Conservation (phyloP, 2,113 vertebrate genomes). For the Romanogobio albipinnatus region DNA sequence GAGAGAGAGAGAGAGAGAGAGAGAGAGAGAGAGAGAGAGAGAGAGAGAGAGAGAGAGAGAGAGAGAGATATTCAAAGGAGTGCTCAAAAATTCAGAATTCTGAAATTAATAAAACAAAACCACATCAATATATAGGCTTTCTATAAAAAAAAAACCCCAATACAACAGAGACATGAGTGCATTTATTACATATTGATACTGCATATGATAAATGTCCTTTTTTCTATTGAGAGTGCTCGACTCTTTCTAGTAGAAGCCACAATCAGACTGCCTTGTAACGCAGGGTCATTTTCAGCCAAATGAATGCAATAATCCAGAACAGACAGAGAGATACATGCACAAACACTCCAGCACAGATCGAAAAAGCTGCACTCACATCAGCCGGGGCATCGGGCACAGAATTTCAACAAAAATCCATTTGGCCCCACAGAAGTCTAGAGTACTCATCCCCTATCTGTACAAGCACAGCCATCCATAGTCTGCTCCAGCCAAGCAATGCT, state of each 20-base stretch:
- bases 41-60: slow-evolving; percentile 26
- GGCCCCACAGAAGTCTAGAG: slow-evolving; percentile 17
- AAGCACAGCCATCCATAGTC: slow-evolving; percentile 17
- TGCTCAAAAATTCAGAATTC: background rate
- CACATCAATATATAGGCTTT: background rate
- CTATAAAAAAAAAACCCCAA: background rate
- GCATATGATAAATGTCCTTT: background rate
- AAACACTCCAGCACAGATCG: background rate
- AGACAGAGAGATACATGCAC: background rate
- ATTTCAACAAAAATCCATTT: slow-evolving; percentile 44
- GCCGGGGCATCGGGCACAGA: background rate
- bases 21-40: slow-evolving; percentile 2
- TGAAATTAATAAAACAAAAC: background rate
- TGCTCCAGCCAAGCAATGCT: slow-evolving; percentile 5
- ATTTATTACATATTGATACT: background rate
- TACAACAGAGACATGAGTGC: background rate
- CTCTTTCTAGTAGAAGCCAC: slow-evolving; percentile 10
- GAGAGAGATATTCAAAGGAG: slow-evolving; percentile 29
- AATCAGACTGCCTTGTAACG: slow-evolving; percentile 33
- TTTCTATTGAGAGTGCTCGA: slow-evolving; percentile 39
- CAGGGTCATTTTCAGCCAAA: slow-evolving; percentile 10
- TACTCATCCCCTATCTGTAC: slow-evolving; percentile 27
- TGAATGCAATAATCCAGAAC: slow-evolving; percentile 6
- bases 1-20: slow-evolving; percentile 18
- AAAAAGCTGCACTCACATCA: slow-evolving; percentile 29